Conservation (phyloP, 2,797 vertebrate species). For the Syngnathus acus region DNA sequence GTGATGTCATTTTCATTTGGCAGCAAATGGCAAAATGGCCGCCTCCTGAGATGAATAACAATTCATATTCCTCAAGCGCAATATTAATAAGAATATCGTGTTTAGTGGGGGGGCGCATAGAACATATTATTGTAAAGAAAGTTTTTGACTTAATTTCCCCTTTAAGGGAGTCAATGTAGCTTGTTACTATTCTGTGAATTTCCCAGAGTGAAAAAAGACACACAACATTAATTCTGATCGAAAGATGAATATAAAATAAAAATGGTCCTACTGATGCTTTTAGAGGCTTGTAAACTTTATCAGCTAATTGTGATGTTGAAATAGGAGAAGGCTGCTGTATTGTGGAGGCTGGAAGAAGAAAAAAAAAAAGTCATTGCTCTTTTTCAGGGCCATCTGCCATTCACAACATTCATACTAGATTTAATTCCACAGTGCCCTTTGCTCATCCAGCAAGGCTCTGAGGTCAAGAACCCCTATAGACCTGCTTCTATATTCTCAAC, state of each 20-base stretch:
- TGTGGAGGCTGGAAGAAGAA: slow-evolving; percentile 3
- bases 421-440: slow-evolving; percentile 36
- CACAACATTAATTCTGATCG: neutral
- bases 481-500: slow-evolving; percentile 50
- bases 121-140: too few species aligned
- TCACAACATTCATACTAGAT: slow-evolving; percentile 38
- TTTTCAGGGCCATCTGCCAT: slow-evolving; percentile 38
- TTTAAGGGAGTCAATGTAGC: neutral
- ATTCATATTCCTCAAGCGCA: too few species aligned
- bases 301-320: neutral
- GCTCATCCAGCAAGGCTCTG: slow-evolving; percentile 50
- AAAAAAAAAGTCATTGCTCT: slow-evolving; percentile 47
- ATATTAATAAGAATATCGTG: too few species aligned
- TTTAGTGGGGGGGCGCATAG: too few species aligned
- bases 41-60: too few species aligned
- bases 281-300: neutral
- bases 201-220: neutral
- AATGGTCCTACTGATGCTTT: neutral
- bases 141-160: too few species aligned
- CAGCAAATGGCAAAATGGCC: too few species aligned
- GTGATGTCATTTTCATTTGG: too few species aligned
- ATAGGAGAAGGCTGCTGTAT: neutral
- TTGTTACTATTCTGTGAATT: neutral
- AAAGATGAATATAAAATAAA: neutral
- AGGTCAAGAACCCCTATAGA: slow-evolving; percentile 54